Conservation (phyloP, 1,140 invertebrate genomes). For the Apis dorsata region DNA sequence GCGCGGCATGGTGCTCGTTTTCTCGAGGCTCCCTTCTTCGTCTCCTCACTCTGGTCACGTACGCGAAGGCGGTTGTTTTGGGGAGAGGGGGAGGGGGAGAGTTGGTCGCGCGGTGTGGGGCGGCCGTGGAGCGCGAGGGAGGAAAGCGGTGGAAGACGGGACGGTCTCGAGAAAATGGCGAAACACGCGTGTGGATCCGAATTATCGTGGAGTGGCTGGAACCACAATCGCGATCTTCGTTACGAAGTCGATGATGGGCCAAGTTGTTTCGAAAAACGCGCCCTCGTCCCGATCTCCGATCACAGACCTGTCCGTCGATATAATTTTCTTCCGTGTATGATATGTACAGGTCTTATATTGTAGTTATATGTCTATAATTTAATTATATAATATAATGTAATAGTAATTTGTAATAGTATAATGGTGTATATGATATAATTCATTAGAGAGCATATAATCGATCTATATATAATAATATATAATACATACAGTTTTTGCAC, state of each 20-base stretch:
- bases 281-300: no score
- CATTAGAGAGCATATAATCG: no score
- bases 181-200: constrained; percentile 58
- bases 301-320: no score
- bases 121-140: not conserved
- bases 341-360: no score
- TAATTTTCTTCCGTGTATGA: no score
- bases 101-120: constrained; percentile 11
- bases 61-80: constrained; percentile 58
- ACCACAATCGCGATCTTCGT: constrained; percentile 29
- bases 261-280: no score
- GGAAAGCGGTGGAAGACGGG: constrained; percentile 26
- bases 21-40: constrained; percentile 8
- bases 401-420: no score
- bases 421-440: no score
- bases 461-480: no score
- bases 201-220: constrained; percentile 56
- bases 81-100: constrained; percentile 28
- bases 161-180: constrained; percentile 57
- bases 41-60: constrained; percentile 56
- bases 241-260: not conserved
- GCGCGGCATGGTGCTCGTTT: constrained; percentile 10
- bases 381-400: no score
- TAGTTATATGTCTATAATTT: no score
- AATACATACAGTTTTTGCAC: no score